Evolutionary conservation across 1,140 invertebrate genomes (phyloP).

Genomic region (Homarus americanus): DNA sequence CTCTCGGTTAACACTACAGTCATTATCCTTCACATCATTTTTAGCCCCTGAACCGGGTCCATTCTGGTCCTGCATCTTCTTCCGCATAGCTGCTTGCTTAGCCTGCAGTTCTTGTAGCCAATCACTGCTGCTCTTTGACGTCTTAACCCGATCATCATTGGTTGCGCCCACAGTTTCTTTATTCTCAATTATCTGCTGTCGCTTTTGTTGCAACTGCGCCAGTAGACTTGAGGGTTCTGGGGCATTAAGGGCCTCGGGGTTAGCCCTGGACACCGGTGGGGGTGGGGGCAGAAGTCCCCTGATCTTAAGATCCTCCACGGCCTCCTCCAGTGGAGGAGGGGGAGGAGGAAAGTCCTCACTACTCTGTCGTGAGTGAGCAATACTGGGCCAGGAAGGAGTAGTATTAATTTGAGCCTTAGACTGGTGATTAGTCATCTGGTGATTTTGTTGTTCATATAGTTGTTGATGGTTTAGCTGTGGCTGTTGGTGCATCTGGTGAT

Average conservation of each 20-base stretch:
- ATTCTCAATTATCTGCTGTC: conserved; percentile 83
- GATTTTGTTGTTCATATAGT: conserved; percentile 20
- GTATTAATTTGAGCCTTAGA: conserved; percentile 21
- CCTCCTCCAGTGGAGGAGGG: conserved; percentile 86
- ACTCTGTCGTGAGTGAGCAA: conserved; percentile 88
- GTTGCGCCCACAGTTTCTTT: conserved; percentile 71
- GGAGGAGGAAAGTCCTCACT: conserved; percentile 94
- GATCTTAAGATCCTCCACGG: conserved; percentile 74
- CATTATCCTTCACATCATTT: conserved; percentile 78
- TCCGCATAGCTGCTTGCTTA: conserved; percentile 75
- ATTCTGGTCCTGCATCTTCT: conserved; percentile 70
- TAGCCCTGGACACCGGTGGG: conserved; percentile 61
- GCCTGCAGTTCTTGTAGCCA: conserved; percentile 89
- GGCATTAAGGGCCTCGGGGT: conserved; percentile 24
- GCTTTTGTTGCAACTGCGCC: conserved; percentile 87
- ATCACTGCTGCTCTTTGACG: conserved; percentile 79
- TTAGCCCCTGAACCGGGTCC: conserved; percentile 43
- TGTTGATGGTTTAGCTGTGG: conserved; percentile 54
- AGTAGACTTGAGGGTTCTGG: conserved; percentile 81
- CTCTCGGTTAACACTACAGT: conserved; percentile 79
- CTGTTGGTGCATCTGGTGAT: not conserved
- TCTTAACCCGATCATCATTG: conserved; percentile 69
- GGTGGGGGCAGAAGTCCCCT: conserved; percentile 69
- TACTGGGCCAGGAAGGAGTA: conserved; percentile 74
- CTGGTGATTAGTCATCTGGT: not conserved